Base-by-base conservation (phyloP, 2,888 invertebrate genomes). In the Petrolisthes manimaculis region DNA sequence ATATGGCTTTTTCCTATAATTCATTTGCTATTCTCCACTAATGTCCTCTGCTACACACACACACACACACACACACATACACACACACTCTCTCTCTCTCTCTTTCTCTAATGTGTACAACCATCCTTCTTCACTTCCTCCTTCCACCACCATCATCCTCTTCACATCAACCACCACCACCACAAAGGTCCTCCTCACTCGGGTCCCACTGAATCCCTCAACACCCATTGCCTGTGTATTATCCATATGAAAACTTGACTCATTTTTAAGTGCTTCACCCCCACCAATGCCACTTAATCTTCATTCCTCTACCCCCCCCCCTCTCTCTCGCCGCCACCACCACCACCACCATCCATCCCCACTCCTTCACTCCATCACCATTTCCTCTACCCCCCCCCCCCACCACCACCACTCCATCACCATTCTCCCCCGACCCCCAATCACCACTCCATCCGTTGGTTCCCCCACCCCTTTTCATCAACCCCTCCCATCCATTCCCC, bases 201-300 rank as follows among this genome's bases (percentile, higher is more conserved):
- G 61, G 61, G 61, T 61, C 61, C 8, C 14, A 14, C 61, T 18
- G 71, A 5, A n/a, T 71, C 81, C 81, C 81, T 67, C 53, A 56
- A 67, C 81, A 82, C 67, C 81, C 81, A 82, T 82, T 82, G n/a
- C 14, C 51, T 51, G 67, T n/a, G 69, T 82, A 82, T 82, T 82
- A 82, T 82, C 81, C 37, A 37, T 82, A 82, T 82, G 81, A 82
- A 82, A 54, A 53, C n/a, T 67, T 54, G 81, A 61, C 67, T 61
- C 81, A 67, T 82, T 67, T 55, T 67, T 37, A 82, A 82, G 67
- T 67, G 81, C 37, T 61, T 24, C 67, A 4, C 81, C 37, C 77
- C 51, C 77, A 6, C 77, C 51, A 55, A 14, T 56, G 14, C 77
- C 51, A 8, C 71, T n/a, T n/a, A n/a, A n/a, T 71, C 71, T 71